Evolutionary conservation across 2,888 invertebrate species (phyloP), one percentile per base, ranked within the genome.

Genomic region (Erebia epiphron): DNA sequence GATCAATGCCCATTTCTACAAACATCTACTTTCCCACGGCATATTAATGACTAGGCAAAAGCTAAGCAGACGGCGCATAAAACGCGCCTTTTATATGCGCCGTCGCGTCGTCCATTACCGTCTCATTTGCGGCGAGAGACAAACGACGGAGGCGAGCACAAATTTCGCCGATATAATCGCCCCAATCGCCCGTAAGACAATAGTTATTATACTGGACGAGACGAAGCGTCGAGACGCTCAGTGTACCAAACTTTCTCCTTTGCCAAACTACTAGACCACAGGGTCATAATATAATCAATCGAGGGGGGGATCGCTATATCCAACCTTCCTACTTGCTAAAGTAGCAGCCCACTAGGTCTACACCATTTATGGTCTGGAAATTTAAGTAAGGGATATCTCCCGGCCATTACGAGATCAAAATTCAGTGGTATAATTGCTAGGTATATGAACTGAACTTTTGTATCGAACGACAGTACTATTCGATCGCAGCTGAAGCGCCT

Each of bases 81-180:
- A 86, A 82, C 83, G 80, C 83, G 86, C 89, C 90, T 91, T 91
- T 90, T 89, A 90, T 89, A 90, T 86, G 88, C 83, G 79, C 83
- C 80, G 81, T 83, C 81, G 83, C 80, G 79, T 83, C 81, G 80
- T 77, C 87, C 83, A 90, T 80, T 79, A 89, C 83, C 85, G 87
- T 86, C 87, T 92, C 92, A 92, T 92, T 93, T 91, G 93, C 90
- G 91, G 92, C 87, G 84, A 83, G 86, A 91, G 88, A 91, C 92
- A 90, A 91, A 91, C 91, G 90, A 82, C 81, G 81, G 82, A 87
- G 87, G 89, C 86, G 87, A 87, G 87, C 90, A 89, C 89, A 90
- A 91, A 90, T 90, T 90, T 90, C 83, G 86, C 89, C 86, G 92
- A 92, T 92, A 90, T 85, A 87, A 92, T 92, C 91, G 84, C 82